These are phyloP conservation scores for Lissonota sp. DNA, from an alignment of 2,888 invertebrate genomes.

Conservation along the genomic window DNA sequence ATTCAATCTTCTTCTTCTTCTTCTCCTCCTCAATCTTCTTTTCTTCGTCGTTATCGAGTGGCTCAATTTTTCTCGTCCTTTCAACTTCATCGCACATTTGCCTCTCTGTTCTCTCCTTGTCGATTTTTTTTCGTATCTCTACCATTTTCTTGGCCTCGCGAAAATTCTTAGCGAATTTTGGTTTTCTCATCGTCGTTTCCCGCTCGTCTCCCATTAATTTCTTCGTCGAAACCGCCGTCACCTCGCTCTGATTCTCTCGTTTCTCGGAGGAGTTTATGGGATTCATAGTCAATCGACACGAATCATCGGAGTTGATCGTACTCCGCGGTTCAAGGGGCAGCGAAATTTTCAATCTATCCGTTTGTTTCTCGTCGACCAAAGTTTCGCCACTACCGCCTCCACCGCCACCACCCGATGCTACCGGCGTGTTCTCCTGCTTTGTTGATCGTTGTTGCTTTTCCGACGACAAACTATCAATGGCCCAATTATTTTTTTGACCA, in stretches of 20 bases:
- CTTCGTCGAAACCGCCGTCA: no score
- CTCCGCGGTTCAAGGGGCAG: background rate
- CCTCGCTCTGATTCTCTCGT: background rate
- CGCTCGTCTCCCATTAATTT: background rate
- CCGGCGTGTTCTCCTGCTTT: constrained; percentile 72
- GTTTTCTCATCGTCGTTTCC: constrained; percentile 86
- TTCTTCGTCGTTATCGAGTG: constrained; percentile 41
- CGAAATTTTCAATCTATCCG: constrained; percentile 38
- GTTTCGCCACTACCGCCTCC: constrained; percentile 83
- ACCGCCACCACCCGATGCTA: constrained; percentile 81
- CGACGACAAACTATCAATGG: constrained; percentile 70
- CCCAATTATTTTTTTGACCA: constrained; percentile 80
- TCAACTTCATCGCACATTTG: constrained; percentile 82
- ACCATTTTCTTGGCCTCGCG: constrained; percentile 88
- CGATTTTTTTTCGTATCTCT: constrained; percentile 88
- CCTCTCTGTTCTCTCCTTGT: constrained; percentile 86
- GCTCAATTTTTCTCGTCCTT: constrained; percentile 33
- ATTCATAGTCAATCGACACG: constrained; percentile 12
- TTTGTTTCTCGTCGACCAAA: constrained; percentile 77
- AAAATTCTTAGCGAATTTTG: constrained; percentile 89
- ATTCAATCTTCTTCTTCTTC: constrained; percentile 68
- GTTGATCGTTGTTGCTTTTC: constrained; percentile 26
- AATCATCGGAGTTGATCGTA: no score
- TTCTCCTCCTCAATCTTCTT: constrained; percentile 54
- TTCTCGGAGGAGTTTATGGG: no score